phyloP scores from a whole-genome alignment of 2,888 invertebrate genomes.

The Eledone cirrhosa region DNA sequence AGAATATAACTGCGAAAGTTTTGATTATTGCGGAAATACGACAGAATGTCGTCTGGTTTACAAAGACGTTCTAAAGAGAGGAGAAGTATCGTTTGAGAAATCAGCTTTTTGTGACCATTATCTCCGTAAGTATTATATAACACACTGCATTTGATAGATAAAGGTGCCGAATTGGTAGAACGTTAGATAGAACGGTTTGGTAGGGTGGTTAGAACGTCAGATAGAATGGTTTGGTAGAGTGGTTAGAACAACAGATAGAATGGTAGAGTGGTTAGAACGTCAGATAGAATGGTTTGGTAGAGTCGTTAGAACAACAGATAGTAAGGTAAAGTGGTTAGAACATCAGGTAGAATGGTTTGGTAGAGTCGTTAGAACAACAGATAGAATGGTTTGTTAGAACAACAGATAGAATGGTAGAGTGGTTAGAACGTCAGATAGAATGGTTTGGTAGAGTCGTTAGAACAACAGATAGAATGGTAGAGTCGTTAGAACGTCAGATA shows the following conservation, averaged over 20 bases:
- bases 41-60: conserved; percentile 39
- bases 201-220: background rate
- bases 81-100: conserved; percentile 23
- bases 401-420: no score
- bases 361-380: no score
- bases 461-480: no score
- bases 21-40: conserved; percentile 43
- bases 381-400: no score
- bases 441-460: no score
- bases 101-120: conserved; percentile 38
- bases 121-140: conserved; percentile 35
- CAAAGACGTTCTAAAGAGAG: conserved; percentile 29
- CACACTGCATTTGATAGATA: background rate
- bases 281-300: no score
- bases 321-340: no score
- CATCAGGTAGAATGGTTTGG: no score
- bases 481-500: no score
- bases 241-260: background rate
- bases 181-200: background rate
- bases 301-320: no score
- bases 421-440: no score
- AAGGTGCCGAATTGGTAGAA: background rate
- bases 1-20: conserved; percentile 37
- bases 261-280: background rate
- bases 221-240: background rate